phyloP scores from a whole-genome alignment of 2,797 vertebrate genomes.

The Sphenopsis melanotis region DNA sequence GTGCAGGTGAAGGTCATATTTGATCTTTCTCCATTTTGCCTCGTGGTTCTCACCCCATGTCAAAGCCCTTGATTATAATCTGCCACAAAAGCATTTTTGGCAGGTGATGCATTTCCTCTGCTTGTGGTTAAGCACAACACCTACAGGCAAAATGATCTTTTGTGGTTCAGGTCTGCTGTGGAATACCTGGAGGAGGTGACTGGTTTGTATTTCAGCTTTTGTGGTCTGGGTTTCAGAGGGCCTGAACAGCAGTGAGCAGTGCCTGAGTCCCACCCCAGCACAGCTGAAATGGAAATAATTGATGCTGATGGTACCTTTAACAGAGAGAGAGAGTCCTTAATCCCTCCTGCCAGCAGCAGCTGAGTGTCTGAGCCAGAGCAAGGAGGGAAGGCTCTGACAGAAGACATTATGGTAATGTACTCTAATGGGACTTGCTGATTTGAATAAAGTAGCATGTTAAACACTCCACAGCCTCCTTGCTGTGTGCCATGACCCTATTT shows the following conservation, averaged over 20 bases:
- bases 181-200: background rate
- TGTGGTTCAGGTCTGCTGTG: background rate
- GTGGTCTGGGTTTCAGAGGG: background rate
- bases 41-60: background rate
- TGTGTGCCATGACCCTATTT: conserved; percentile 1
- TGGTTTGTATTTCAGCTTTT: background rate
- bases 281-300: conserved; percentile 56
- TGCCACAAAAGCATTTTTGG: background rate
- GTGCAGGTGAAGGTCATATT: background rate
- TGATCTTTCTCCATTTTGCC: background rate
- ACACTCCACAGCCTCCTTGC: background rate
- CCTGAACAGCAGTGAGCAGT: background rate
- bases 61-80: background rate
- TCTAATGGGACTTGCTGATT: conserved; percentile 50
- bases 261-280: background rate
- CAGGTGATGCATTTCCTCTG: background rate
- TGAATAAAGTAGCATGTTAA: conserved; percentile 41
- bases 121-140: background rate
- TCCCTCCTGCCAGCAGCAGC: conserved; percentile 4
- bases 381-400: conserved; percentile 9
- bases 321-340: background rate
- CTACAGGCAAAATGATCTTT: background rate
- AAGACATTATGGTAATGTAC: conserved; percentile 24
- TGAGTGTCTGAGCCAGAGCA: background rate
- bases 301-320: background rate